phyloP scores from a whole-genome alignment of 2,888 invertebrate species.

The Pollenia griseotomentosa region DNA sequence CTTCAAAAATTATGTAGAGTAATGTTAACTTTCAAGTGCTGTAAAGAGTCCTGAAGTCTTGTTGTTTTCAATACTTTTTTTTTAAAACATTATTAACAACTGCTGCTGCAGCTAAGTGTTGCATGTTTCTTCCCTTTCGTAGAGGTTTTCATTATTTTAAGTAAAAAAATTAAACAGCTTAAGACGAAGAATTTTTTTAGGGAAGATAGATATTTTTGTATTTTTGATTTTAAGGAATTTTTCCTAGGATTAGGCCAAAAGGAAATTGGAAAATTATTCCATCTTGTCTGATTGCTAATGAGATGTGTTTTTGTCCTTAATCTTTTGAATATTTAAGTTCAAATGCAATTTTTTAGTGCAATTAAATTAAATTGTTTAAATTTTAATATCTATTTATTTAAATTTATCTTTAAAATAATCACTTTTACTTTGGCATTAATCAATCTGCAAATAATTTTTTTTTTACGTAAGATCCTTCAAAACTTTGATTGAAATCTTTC shows the following conservation, averaged over 20 bases:
- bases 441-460: background rate
- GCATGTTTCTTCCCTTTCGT: background rate
- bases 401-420: background rate
- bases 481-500: constrained; percentile 37
- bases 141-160: background rate
- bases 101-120: background rate
- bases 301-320: too few species aligned
- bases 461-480: constrained; percentile 11
- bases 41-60: constrained; percentile 38
- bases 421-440: background rate
- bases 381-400: background rate
- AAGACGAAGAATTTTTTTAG: too few species aligned
- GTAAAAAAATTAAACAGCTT: background rate
- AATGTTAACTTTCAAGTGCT: constrained; percentile 57
- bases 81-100: background rate
- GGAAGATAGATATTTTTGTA: too few species aligned
- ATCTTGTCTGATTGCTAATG: too few species aligned
- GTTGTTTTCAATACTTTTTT: constrained; percentile 12
- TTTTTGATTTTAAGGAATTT: too few species aligned
- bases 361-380: background rate
- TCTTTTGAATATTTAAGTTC: too few species aligned
- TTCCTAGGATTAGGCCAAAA: too few species aligned
- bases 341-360: background rate
- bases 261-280: too few species aligned
- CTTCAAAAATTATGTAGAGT: constrained; percentile 46